Conservation (phyloP, 2,797 vertebrate species). For the Nyctalus aviator region DNA sequence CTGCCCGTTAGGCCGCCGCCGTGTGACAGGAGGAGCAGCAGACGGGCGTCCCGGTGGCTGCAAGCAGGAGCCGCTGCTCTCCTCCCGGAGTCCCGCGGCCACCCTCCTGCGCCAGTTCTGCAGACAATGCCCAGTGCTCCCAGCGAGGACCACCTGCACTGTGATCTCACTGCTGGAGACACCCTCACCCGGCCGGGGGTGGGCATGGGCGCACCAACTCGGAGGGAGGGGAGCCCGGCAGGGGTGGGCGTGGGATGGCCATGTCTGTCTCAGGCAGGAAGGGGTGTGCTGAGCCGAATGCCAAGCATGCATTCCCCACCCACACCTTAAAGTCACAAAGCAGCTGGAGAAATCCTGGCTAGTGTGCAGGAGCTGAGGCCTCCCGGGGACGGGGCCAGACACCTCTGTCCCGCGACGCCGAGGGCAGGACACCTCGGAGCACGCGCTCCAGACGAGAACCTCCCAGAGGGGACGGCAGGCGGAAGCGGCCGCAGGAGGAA, state of each 20-base stretch:
- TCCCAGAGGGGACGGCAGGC: fast-evolving
- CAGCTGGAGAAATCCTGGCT: background rate
- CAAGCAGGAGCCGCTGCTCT: no score
- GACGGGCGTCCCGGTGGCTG: background rate
- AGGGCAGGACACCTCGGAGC: fast-evolving
- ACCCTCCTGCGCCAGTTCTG: background rate
- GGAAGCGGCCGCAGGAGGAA: background rate
- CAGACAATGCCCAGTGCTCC: background rate
- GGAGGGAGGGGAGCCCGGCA: background rate
- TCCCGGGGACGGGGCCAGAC: background rate
- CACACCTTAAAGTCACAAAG: background rate
- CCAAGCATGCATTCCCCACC: background rate
- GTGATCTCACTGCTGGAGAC: background rate
- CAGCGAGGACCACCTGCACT: fast-evolving
- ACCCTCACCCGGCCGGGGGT: background rate
- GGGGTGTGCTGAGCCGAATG: background rate
- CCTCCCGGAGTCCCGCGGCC: background rate
- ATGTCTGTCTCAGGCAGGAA: background rate
- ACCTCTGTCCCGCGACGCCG: fast-evolving
- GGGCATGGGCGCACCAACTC: background rate
- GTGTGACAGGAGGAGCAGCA: background rate
- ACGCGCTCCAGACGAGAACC: fast-evolving
- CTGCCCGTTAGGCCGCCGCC: background rate
- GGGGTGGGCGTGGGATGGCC: background rate
- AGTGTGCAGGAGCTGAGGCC: background rate